These are phyloP conservation scores for Theretra japonica DNA, from an alignment of 2,888 invertebrate genomes.

Conservation along the genomic window DNA sequence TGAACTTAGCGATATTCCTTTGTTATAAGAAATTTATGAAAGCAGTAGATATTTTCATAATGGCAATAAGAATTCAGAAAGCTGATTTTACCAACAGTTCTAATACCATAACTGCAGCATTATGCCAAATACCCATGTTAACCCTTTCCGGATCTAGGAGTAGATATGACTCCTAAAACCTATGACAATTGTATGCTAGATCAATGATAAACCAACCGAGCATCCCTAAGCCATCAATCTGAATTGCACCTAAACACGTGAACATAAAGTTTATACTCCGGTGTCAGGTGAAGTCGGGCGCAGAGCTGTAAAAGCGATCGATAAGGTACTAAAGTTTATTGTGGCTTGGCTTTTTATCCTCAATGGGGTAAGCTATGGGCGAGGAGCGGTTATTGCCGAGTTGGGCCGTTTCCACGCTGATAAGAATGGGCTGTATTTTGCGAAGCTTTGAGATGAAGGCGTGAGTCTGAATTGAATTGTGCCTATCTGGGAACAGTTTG, in stretches of 20 bases:
- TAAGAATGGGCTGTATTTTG: not conserved
- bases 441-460: not conserved
- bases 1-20: no score
- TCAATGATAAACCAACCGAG: not conserved
- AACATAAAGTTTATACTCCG: constrained; percentile 50
- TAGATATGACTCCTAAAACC: constrained; percentile 15
- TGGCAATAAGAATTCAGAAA: no score
- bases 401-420: not conserved
- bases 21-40: no score
- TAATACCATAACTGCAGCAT: not conserved
- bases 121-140: not conserved
- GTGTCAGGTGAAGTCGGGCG: constrained; percentile 39
- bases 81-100: not conserved
- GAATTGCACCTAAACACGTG: constrained; percentile 52
- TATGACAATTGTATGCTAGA: constrained; percentile 15
- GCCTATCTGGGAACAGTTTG: not conserved
- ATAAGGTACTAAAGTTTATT: constrained; percentile 30
- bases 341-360: constrained; percentile 32
- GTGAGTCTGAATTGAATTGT: not conserved
- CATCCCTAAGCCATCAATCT: constrained; percentile 24
- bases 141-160: not conserved
- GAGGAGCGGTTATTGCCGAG: constrained; percentile 30
- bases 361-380: not conserved
- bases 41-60: no score
- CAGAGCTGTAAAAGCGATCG: constrained; percentile 28